phyloP scores from a whole-genome alignment of 2,113 vertebrate genomes.

The Podiceps cristatus region DNA sequence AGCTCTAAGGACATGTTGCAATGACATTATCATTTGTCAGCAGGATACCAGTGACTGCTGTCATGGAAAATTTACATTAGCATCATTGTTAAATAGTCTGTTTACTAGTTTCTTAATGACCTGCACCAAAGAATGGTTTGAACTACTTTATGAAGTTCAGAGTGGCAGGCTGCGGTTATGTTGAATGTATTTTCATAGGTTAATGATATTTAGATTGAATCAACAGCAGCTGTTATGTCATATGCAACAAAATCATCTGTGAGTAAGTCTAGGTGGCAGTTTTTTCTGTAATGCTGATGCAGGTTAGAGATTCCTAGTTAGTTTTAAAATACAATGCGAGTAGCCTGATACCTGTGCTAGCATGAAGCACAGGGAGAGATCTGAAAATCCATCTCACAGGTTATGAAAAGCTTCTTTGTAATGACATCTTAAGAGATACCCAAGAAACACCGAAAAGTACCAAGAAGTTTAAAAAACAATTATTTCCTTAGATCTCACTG shows the following conservation, averaged over 20 bases:
- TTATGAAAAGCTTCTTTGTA: not conserved
- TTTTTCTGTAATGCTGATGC: not conserved
- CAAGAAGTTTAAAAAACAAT: not conserved
- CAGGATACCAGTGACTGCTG: slow-evolving; percentile 55
- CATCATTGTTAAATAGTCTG: slow-evolving; percentile 63
- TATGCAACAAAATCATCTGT: not conserved
- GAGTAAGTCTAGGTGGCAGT: not conserved
- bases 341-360: not conserved
- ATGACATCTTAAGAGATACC: not conserved
- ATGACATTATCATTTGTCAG: slow-evolving; percentile 67
- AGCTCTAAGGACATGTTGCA: slow-evolving; percentile 35
- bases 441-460: not conserved
- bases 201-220: slow-evolving; percentile 42
- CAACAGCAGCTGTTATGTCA: not conserved
- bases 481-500: not conserved
- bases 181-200: slow-evolving; percentile 24
- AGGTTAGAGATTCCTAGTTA: not conserved
- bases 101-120: slow-evolving; percentile 71
- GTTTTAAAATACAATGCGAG: not conserved
- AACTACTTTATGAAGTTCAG: slow-evolving; percentile 49
- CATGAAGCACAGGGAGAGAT: not conserved
- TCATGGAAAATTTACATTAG: slow-evolving; percentile 72
- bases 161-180: not conserved
- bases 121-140: slow-evolving; percentile 66
- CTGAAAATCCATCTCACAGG: not conserved